A percentile compares a stretch with the other conserved stretches of the same genome.
These are phyloP conservation scores for Mythimna ferrago DNA, from an alignment of 2,888 invertebrate species.

Conservation along the genomic window DNA sequence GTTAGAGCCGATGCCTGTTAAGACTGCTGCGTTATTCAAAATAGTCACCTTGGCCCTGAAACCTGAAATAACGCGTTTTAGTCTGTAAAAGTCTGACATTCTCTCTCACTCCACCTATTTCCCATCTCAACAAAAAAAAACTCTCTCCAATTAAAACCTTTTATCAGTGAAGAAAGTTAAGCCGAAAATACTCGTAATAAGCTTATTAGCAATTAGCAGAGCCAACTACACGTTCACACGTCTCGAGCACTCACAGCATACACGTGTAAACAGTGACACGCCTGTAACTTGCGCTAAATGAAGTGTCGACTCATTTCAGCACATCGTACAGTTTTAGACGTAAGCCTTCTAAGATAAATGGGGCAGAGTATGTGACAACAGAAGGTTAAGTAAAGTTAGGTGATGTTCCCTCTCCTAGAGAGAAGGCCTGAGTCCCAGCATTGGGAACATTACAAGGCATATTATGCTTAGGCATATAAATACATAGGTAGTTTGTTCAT, in stretches of 20 bases:
- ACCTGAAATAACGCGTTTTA: no score
- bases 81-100: no score
- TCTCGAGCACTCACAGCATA: constrained; percentile 20
- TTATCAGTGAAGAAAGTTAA: constrained; percentile 13
- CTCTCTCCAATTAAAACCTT: background rate
- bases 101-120: no score
- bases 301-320: constrained; percentile 36
- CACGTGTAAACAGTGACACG: constrained; percentile 19
- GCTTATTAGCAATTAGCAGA: constrained; percentile 26
- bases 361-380: background rate
- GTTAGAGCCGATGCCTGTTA: no score
- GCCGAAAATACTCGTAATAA: background rate
- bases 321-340: constrained; percentile 21
- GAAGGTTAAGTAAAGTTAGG: constrained; percentile 11
- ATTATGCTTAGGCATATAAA: no score
- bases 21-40: no score
- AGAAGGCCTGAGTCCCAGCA: no score
- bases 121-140: background rate
- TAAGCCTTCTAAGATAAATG: constrained; percentile 19
- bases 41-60: no score
- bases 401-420: no score
- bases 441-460: no score
- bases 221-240: constrained; percentile 23
- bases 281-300: constrained; percentile 18
- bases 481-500: no score